phyloP scores from a whole-genome alignment of 1,140 invertebrate species.

The Cepaea nemoralis region DNA sequence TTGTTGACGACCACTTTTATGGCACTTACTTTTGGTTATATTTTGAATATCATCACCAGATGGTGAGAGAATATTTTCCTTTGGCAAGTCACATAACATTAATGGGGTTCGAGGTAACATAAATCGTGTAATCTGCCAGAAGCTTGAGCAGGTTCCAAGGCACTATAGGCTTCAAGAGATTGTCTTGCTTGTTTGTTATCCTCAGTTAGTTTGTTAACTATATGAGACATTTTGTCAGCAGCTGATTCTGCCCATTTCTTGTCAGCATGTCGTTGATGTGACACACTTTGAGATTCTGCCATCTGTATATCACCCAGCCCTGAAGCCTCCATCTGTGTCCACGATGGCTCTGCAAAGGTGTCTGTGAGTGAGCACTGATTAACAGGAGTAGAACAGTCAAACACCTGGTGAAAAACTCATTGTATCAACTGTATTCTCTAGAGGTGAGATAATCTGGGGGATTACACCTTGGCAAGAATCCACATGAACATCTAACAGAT shows the following conservation, averaged over 20 bases:
- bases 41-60: not conserved
- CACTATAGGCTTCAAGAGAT: not conserved
- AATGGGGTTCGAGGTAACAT: not conserved
- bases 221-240: not conserved
- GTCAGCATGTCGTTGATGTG: not conserved
- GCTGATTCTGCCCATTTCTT: not conserved
- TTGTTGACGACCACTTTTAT: not conserved
- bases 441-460: not conserved
- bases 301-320: not conserved
- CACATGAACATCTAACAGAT: not conserved
- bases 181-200: not conserved
- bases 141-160: not conserved
- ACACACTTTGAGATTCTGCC: not conserved
- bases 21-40: not conserved
- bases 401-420: not conserved
- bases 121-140: not conserved
- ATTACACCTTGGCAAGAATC: not conserved
- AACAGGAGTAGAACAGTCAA: not conserved
- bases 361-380: not conserved
- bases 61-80: not conserved
- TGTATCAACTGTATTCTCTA: not conserved
- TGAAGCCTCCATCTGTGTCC: not conserved
- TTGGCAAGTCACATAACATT: not conserved
- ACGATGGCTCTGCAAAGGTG: not conserved
- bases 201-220: not conserved